Conservation (phyloP, 2,797 vertebrate species). For the Kryptopterus vitreolus region DNA sequence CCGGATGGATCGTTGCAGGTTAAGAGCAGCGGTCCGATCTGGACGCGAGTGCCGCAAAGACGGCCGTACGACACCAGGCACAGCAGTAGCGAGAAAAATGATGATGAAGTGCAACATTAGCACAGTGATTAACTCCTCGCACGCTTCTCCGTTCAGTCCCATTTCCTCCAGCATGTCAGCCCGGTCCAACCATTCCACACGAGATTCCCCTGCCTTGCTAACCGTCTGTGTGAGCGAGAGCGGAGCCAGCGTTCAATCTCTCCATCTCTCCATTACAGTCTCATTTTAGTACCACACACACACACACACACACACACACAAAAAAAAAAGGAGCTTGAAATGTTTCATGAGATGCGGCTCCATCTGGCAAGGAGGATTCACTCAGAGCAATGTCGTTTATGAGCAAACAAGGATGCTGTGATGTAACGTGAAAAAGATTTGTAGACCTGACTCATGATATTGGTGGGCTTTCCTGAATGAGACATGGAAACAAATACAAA, state of each 20-base stretch:
- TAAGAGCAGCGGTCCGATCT: slow-evolving; percentile 30
- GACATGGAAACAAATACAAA: slow-evolving; percentile 26
- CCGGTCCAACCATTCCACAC: slow-evolving; percentile 69
- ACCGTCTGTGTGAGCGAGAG: slow-evolving; percentile 72
- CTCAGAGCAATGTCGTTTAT: slow-evolving; percentile 46
- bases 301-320: too few species aligned
- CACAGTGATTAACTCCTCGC: slow-evolving; percentile 80
- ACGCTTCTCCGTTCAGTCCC: slow-evolving; percentile 75
- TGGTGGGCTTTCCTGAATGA: slow-evolving; percentile 28
- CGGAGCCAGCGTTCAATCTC: slow-evolving; percentile 62
- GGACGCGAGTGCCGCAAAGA: slow-evolving; percentile 33
- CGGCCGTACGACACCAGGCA: slow-evolving; percentile 56
- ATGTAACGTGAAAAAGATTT: slow-evolving; percentile 39
- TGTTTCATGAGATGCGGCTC: slow-evolving; percentile 65
- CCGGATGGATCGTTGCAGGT: slow-evolving; percentile 12
- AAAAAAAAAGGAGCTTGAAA: slow-evolving; percentile 54
- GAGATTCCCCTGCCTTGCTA: slow-evolving; percentile 73
- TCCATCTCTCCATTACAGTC: slow-evolving; percentile 61
- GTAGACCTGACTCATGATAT: slow-evolving; percentile 27
- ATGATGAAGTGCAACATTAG: slow-evolving; percentile 83
- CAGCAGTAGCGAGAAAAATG: slow-evolving; percentile 67
- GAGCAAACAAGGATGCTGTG: slow-evolving; percentile 33
- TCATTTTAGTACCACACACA: slow-evolving; percentile 56
- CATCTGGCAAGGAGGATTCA: slow-evolving; percentile 56
- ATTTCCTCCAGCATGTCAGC: slow-evolving; percentile 73